Base-by-base conservation (phyloP, 2,888 invertebrate species). In the Cantharis lateralis region DNA sequence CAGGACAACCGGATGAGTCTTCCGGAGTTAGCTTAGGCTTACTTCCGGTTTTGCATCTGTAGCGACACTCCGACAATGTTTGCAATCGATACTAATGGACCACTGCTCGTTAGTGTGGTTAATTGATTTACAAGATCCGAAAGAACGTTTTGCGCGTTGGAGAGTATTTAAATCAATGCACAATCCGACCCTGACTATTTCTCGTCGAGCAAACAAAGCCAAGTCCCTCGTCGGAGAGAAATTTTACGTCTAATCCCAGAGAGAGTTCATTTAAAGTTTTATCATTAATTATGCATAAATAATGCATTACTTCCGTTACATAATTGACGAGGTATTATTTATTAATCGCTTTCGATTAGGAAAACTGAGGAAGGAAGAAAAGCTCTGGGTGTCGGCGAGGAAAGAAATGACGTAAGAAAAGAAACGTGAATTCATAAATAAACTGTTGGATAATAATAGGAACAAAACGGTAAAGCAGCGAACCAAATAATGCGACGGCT, bases 401-500 rank as follows among this genome's bases (percentile, higher is more conserved):
- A 32, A 13, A 11, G 13, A 3, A 13, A n/a, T 32, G 48, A 48
- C 48, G 48, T 48, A 63, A 16, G 15, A 16, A 63, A 62, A 15
- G 16, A 63, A 63, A 63, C 63, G 63, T 63, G 16, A 63, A 63
- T 16, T 63, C 16, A 63, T 63, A 63, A 63, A 63, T 63, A 63
- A 63, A 18, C 18, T 11, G 15, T 66, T 20, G 24, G 18, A n/a
- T 66, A 16, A 73, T 68, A 73, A 68, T 73, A 73, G 63, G 48
- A 74, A 74, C 15, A 70, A 70, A 28, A 32, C 18, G 24, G 62
- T 15, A 69, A 77, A 68, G 32, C 74, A 61, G 68, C 61, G 71
- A 63, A 77, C 20, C 74, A 69, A 77, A 75, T 77, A 74, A 77
- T 77, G 72, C 77, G 74, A 72, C 74, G 71, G 70, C 77, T 77